Conservation (phyloP, 1,140 invertebrate genomes). For the Scaptomyza pallida region DNA sequence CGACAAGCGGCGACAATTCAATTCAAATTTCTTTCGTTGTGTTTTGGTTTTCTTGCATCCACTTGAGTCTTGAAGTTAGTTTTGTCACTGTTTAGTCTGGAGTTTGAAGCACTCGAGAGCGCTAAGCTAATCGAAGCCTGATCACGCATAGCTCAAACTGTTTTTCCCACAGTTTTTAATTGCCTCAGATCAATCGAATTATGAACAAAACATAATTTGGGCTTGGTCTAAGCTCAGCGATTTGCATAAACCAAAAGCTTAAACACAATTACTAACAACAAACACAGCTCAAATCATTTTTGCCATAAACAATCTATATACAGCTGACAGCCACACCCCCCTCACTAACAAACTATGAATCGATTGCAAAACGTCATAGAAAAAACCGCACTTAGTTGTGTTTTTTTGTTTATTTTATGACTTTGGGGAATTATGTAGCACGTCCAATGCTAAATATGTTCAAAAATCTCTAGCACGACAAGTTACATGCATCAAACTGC, state of each 20-base stretch:
- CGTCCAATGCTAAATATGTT: conserved; percentile 76
- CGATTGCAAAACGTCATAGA: conserved; percentile 27
- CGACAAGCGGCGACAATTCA: conserved; percentile 47
- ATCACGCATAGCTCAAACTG: conserved; percentile 22
- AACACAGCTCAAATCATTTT: conserved; percentile 33
- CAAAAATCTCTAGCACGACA: conserved; percentile 70
- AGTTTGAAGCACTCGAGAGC: conserved; percentile 2
- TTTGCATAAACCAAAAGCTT: conserved; percentile 46
- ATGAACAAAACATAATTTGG: conserved; percentile 43
- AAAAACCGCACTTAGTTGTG: conserved; percentile 20
- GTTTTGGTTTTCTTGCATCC: conserved; percentile 3
- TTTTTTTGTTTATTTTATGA: conserved; percentile 42
- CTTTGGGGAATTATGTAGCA: conserved; percentile 66
- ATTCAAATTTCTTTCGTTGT: background rate
- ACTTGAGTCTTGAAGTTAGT: conserved; percentile 51
- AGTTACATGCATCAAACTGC: conserved; percentile 79
- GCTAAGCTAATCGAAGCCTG: conserved; percentile 24
- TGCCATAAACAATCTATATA: conserved; percentile 44
- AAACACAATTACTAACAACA: conserved; percentile 39
- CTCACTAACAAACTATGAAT: background rate
- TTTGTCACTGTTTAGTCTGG: conserved; percentile 68
- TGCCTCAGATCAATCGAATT: conserved; percentile 35
- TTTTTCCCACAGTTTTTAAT: conserved; percentile 40
- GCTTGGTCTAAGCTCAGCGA: conserved; percentile 35
- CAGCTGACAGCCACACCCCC: conserved; percentile 52